phyloP scores from a whole-genome alignment of 2,888 invertebrate genomes.

The Lochmaea capreae region DNA sequence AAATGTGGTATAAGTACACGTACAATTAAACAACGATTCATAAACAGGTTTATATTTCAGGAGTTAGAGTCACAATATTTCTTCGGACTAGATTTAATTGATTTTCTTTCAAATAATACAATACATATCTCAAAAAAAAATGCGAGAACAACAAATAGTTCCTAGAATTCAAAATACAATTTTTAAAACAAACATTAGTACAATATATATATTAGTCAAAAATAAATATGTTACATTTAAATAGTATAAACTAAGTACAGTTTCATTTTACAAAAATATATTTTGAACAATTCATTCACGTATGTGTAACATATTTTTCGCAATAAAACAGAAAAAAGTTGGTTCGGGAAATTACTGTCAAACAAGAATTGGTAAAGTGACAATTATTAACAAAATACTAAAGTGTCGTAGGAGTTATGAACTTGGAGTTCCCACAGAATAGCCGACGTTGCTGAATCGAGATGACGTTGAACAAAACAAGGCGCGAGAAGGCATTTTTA shows the following conservation, averaged over 20 bases:
- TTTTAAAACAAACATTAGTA: constrained; percentile 42
- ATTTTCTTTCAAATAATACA: constrained; percentile 36
- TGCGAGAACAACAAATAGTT: constrained; percentile 38
- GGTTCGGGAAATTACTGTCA: constrained; percentile 9
- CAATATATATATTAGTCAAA: constrained; percentile 39
- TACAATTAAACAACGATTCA: constrained; percentile 12
- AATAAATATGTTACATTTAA: constrained; percentile 45
- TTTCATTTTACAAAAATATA: constrained; percentile 46
- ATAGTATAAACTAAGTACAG: constrained; percentile 43
- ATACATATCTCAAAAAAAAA: constrained; percentile 35
- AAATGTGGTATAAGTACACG: no score
- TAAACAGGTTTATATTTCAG: constrained; percentile 43
- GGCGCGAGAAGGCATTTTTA: no score
- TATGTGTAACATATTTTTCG: constrained; percentile 42
- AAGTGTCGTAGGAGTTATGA: no score
- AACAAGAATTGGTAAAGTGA: background rate
- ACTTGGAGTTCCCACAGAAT: no score
- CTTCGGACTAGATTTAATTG: constrained; percentile 53
- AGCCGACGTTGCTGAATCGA: no score
- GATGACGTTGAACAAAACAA: no score
- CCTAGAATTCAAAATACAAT: constrained; percentile 40
- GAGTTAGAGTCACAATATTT: constrained; percentile 49
- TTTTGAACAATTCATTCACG: constrained; percentile 42
- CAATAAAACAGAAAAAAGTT: constrained; percentile 30
- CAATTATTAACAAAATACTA: background rate